Conservation (phyloP, 1,140 invertebrate species). For the Psix sp. region DNA sequence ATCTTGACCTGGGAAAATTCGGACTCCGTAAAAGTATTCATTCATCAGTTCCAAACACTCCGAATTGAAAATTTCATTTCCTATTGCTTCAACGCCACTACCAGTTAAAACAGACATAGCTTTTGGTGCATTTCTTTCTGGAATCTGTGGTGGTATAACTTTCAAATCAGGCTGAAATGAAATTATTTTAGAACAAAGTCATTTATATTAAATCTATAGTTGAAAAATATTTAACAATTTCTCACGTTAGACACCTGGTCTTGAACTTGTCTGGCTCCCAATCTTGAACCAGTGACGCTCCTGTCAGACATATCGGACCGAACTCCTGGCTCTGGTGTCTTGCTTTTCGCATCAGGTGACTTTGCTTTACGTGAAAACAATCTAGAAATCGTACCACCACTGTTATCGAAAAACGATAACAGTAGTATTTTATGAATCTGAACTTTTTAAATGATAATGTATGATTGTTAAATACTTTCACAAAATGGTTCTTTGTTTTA, state of each 20-base stretch:
- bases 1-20: slow-evolving; percentile 97
- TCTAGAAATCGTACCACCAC: slow-evolving; percentile 75
- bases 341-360: slow-evolving; percentile 80
- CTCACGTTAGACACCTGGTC: slow-evolving; percentile 74
- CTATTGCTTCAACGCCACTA: slow-evolving; percentile 84
- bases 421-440: slow-evolving; percentile 25
- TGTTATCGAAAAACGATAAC: slow-evolving; percentile 48
- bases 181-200: not conserved
- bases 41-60: slow-evolving; percentile 95
- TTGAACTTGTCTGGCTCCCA: slow-evolving; percentile 65
- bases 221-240: slow-evolving; percentile 14
- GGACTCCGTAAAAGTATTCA: slow-evolving; percentile 97
- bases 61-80: slow-evolving; percentile 89
- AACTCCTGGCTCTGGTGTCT: slow-evolving; percentile 83
- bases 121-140: slow-evolving; percentile 83
- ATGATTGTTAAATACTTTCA: not conserved
- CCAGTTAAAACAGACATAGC: slow-evolving; percentile 83
- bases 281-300: slow-evolving; percentile 39
- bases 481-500: no score
- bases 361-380: slow-evolving; percentile 89
- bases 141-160: slow-evolving; percentile 81
- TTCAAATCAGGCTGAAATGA: slow-evolving; percentile 80
- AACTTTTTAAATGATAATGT: slow-evolving; percentile 2
- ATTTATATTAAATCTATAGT: not conserved
- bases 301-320: slow-evolving; percentile 76